A percentile compares a stretch with the other conserved stretches of the same genome.
Conservation (phyloP, 2,797 vertebrate species). For the Pangasius larnaudii region DNA sequence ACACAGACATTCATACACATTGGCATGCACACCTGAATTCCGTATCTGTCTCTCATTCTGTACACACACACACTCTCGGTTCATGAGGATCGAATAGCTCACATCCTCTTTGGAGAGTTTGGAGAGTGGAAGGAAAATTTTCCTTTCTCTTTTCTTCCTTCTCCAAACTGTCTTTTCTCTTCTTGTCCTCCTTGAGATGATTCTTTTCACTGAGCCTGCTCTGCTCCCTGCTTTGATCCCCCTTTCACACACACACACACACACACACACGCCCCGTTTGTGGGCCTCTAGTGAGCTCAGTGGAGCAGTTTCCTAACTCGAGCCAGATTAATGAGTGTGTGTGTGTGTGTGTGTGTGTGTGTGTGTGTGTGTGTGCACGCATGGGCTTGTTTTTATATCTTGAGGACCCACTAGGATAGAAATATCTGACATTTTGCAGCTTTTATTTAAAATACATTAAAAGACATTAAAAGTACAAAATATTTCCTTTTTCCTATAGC, state of each 20-base stretch:
- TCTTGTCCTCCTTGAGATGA: constrained; percentile 73
- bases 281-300: constrained; percentile 91
- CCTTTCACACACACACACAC: constrained; percentile 45
- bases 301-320: constrained; percentile 74
- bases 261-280: constrained; percentile 67
- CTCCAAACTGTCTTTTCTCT: constrained; percentile 74
- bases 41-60: constrained; percentile 8
- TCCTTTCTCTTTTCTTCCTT: constrained; percentile 71
- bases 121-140: constrained; percentile 68
- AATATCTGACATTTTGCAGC: not conserved
- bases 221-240: constrained; percentile 75
- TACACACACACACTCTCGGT: constrained; percentile 35
- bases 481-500: not conserved
- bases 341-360: constrained; percentile 45
- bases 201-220: constrained; percentile 76
- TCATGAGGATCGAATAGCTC: constrained; percentile 53
- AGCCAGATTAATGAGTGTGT: constrained; percentile 51
- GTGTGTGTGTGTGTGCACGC: constrained; percentile 59
- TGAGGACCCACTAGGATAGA: not conserved
- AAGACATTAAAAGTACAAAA: not conserved
- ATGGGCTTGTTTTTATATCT: constrained; percentile 14
- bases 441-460: not conserved
- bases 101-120: constrained; percentile 65
- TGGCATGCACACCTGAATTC: not conserved
- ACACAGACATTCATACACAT: not conserved